Conservation (phyloP, 2,888 invertebrate species). For the Polyommatus iphigenia region DNA sequence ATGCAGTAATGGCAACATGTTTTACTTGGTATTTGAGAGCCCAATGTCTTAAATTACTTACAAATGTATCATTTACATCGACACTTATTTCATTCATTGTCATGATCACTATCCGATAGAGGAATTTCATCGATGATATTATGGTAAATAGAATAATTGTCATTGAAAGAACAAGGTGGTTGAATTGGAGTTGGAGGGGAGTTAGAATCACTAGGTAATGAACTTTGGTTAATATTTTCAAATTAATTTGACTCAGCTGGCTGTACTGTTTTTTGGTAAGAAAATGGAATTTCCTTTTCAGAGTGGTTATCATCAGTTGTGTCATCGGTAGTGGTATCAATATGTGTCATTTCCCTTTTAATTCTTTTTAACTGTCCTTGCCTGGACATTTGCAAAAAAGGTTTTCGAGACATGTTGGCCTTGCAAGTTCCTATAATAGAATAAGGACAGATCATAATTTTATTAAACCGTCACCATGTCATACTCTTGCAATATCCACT, state of each 20-base stretch:
- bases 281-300: not conserved
- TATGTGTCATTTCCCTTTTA: too few relatives aligned
- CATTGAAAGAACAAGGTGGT: not conserved
- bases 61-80: not conserved
- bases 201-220: not conserved
- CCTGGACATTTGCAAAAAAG: conserved; percentile 19
- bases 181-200: not conserved
- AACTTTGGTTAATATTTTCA: not conserved
- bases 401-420: conserved; percentile 17
- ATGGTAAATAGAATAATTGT: not conserved
- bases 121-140: not conserved
- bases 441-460: too few relatives aligned
- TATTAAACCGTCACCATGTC: too few relatives aligned
- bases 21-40: not conserved
- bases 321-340: too few relatives aligned
- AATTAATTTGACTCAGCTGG: not conserved
- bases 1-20: not conserved
- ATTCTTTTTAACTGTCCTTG: conserved; percentile 9
- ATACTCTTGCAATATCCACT: too few relatives aligned
- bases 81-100: not conserved
- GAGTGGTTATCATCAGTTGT: too few relatives aligned
- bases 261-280: conserved; percentile 3
- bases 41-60: not conserved
- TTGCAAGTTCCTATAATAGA: too few relatives aligned
- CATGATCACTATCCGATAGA: not conserved